Evolutionary conservation across 2,888 invertebrate species (phyloP).

Genomic region (Clepsis dumicolana): DNA sequence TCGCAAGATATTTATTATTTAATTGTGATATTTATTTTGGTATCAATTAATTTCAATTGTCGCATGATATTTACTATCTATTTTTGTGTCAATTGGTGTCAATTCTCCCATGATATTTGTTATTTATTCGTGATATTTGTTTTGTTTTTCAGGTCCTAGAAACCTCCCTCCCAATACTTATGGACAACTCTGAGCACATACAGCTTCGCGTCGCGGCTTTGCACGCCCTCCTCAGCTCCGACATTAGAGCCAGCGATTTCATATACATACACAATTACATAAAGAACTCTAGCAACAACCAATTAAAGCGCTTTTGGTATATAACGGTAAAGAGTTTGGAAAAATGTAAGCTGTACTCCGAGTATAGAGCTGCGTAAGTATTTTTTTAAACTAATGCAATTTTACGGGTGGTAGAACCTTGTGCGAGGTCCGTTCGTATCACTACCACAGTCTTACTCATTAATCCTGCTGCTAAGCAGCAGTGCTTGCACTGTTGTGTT

Average conservation of each 20-base stretch:
- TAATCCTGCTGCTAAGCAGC: too few species aligned
- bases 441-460: too few species aligned
- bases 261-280: slow-evolving; percentile 90
- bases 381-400: slow-evolving; percentile 1
- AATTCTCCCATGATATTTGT: too few species aligned
- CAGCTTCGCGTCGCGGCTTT: slow-evolving; percentile 89
- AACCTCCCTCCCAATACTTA: slow-evolving; percentile 88
- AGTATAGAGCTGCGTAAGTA: slow-evolving; percentile 89
- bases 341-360: slow-evolving; percentile 87
- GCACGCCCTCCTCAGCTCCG: slow-evolving; percentile 87
- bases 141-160: slow-evolving; percentile 75
- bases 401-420: too few species aligned
- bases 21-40: too few species aligned
- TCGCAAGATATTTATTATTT: too few species aligned
- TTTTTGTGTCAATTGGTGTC: too few species aligned
- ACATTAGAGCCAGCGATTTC: slow-evolving; percentile 88
- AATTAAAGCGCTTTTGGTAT: slow-evolving; percentile 90
- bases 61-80: too few species aligned
- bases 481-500: too few species aligned
- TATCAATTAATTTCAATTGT: too few species aligned
- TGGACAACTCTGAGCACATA: slow-evolving; percentile 88
- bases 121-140: too few species aligned
- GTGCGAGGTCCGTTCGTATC: too few species aligned
- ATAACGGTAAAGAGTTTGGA: slow-evolving; percentile 89
- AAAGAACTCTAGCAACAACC: slow-evolving; percentile 86